Evolutionary conservation across 2,113 vertebrate species (phyloP), one percentile per base, ranked within the genome.

Genomic region (Dipodomys stephensi): DNA sequence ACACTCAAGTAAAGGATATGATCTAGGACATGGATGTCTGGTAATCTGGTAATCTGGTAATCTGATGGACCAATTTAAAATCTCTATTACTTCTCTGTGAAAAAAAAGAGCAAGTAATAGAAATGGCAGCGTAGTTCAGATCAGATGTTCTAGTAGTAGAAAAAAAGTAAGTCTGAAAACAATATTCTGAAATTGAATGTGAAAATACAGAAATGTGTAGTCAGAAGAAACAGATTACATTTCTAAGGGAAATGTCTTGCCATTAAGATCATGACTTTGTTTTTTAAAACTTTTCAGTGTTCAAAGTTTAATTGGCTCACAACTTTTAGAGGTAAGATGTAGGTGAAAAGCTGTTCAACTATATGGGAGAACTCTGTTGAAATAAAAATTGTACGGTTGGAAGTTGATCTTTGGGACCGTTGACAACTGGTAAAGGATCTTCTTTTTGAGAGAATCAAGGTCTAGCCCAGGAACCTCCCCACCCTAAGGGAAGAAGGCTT

Each of bases 311-410:
- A 94, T 90, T 30, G 15, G 46, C n/a, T 23, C 8, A 8, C 73
- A 39, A 93, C 64, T 92, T 90, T 16, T 69, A 74, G 62, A 92
- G 88, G 65, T 23, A 39, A 91, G 28, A 88, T 5, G 20, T 65
- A 12, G 35, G 22, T 94, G 9, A n/a, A 71, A 92, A 92, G 7
- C 20, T 35, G 7, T 53, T 1, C 7, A 44, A 32, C 5, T 69
- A 74, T 7, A 22, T 67, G 72, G 57, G 9, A 83, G 23, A 22
- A 16, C 10, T 6, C 60, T 28, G 20, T 4, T 35, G 35, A 32
- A 71, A 74, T 72, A n/a, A 82, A 65, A 89, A 88, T 46, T 46
- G 28, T 71, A 60, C 3, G 23, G 65, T 69, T 71, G 39, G 12
- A 57, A 57, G 53, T 4, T 73, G 16, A 27, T 62, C 28, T 64